Evolutionary conservation across 2,797 vertebrate genomes (phyloP).

Genomic region (Acropternis orthonyx): DNA sequence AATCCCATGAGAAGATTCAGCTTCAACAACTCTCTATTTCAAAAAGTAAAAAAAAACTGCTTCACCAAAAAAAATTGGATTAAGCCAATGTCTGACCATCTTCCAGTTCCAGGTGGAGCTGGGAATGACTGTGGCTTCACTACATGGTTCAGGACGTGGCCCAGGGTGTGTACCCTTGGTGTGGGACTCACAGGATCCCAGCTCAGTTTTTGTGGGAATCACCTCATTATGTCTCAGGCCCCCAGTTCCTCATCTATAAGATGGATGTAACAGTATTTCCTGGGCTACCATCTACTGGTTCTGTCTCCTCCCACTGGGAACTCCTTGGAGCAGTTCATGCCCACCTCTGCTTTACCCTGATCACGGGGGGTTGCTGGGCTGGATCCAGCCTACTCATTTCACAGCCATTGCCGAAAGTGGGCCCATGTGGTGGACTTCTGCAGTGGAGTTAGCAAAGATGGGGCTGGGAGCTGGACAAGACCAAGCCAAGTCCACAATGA

Average conservation of each 20-base stretch:
- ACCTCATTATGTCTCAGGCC: not conserved
- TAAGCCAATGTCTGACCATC: not conserved
- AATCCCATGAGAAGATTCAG: not conserved
- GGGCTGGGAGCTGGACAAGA: not conserved
- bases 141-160: rapidly evolving
- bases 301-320: not conserved
- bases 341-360: not conserved
- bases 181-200: not conserved
- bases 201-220: not conserved
- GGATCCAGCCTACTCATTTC: rapidly evolving
- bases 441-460: not conserved
- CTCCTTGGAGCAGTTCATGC: no score
- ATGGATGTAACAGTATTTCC: not conserved
- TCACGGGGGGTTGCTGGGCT: rapidly evolving
- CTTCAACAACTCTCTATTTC: not conserved
- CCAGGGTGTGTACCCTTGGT: rapidly evolving
- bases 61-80: not conserved
- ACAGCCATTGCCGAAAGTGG: no score
- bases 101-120: rapidly evolving
- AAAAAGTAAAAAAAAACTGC: not conserved
- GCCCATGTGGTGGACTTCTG: rapidly evolving
- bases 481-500: not conserved
- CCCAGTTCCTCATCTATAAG: not conserved
- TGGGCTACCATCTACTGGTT: not conserved
- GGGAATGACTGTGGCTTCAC: rapidly evolving